These are phyloP conservation scores for Centropus bengalensis DNA, from an alignment of 2,113 vertebrate species.

Conservation along the genomic window DNA sequence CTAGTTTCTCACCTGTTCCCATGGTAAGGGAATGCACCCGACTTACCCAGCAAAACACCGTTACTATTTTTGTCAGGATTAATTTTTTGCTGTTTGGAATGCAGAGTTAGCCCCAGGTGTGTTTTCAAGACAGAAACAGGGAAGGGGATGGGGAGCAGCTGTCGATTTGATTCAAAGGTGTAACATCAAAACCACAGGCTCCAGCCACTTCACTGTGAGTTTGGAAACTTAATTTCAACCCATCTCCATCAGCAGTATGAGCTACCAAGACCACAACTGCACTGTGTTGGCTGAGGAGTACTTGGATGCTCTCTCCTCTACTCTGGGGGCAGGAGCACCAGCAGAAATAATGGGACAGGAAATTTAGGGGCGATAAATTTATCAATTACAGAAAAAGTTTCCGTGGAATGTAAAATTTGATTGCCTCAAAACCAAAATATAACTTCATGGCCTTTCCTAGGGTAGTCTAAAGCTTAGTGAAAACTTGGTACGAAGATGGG, in stretches of 20 bases:
- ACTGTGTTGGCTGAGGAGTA: not conserved
- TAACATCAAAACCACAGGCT: not conserved
- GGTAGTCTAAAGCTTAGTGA: not conserved
- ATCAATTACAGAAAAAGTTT: not conserved
- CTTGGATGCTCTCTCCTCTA: not conserved
- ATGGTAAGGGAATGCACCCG: not conserved
- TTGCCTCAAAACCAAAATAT: not conserved
- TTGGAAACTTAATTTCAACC: not conserved
- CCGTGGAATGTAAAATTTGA: not conserved
- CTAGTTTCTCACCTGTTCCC: not conserved
- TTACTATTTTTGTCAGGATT: not conserved
- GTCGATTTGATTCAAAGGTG: not conserved
- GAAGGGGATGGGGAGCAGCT: not conserved
- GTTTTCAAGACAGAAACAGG: not conserved
- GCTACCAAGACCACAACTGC: not conserved
- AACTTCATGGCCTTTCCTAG: not conserved
- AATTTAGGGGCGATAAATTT: not conserved
- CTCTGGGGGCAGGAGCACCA: not conserved
- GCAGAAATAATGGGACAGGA: not conserved
- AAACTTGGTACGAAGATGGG: not conserved
- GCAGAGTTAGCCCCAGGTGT: not conserved
- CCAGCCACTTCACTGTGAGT: not conserved
- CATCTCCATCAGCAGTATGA: not conserved
- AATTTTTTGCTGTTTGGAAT: not conserved
- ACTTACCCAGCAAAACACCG: not conserved